Evolutionary conservation across 30 jellyfish, hydroid and myxozoan species (phyloP), one percentile per base, ranked within the genome.

Genomic region (Calvadosia cruxmelitensis): DNA sequence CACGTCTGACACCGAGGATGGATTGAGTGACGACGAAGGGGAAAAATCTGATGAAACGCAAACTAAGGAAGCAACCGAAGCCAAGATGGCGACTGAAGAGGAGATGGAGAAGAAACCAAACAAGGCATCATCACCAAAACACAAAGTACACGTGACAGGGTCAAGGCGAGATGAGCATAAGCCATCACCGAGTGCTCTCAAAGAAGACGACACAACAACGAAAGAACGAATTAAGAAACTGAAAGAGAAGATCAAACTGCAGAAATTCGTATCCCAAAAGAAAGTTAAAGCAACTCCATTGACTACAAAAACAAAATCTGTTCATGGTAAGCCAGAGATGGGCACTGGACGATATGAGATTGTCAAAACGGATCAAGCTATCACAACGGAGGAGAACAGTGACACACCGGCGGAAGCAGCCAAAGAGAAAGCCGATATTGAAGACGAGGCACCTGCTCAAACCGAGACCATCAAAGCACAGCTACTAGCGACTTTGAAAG

Each of bases 391-490:
- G 49, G 82, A 83, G 74, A 68, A 80, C 78, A 73, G 76, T 35
- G 52, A 66, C 74, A 53, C 72, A 73, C 89, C 77, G 66, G 85
- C 77, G 76, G 83, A 81, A 80, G 67, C 84, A 57, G 84, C 57
- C 10, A 42, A 42, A 20, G 20, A 20, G 15, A 42, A 42, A 42
- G 57, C 57, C 20, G 57, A 42, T 5, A 42, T 42, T 42, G 57
- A 42, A 42, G 57, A 42, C 10, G 57, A 42, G 10, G 57, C 20
- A 5, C 57, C 57, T 20, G 57, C 20, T 42, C 57, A 42, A 42
- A 42, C 57, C 10, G 57, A 42, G 20, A 42, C 15, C 57, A 42
- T 42, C 57, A 42, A 42, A 42, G 57, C 57, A 20, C 57, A 42
- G 20, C 20, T 42, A 20, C 57, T 42, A 5, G 57, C 57, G 15